Evolutionary conservation across 2,113 vertebrate genomes (phyloP).

Genomic region (Epinephelus fuscoguttatus): DNA sequence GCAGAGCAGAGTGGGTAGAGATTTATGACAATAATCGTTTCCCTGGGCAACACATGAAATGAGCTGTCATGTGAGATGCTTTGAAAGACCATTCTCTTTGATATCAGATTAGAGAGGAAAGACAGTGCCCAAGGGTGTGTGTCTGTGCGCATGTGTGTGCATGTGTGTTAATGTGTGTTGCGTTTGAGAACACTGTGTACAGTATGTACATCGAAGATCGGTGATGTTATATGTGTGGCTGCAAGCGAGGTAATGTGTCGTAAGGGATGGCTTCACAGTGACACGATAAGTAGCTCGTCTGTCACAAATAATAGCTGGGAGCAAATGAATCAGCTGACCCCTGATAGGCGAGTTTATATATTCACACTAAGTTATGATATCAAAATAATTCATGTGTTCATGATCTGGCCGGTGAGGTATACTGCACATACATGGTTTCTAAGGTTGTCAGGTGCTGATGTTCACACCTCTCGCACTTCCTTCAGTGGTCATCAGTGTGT

Average conservation of each 20-base stretch:
- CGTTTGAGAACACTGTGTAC: conserved; percentile 38
- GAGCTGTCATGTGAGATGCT: conserved; percentile 78
- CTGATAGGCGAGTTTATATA: neutral
- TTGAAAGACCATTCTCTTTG: conserved; percentile 80
- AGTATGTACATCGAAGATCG: neutral
- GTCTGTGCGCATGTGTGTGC: conserved; percentile 27
- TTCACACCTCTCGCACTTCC: conserved; percentile 47
- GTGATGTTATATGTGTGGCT: conserved; percentile 47
- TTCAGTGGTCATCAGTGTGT: neutral
- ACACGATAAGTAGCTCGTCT: conserved; percentile 27
- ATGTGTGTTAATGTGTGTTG: conserved; percentile 31
- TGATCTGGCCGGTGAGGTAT: conserved; percentile 12
- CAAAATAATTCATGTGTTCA: neutral
- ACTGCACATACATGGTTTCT: conserved; percentile 6
- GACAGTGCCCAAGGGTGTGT: conserved; percentile 58
- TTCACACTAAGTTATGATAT: neutral
- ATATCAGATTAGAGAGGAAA: conserved; percentile 83
- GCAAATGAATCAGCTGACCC: conserved; percentile 3
- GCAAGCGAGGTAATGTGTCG: conserved; percentile 30
- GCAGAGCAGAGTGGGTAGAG: conserved; percentile 45
- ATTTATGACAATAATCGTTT: conserved; percentile 82
- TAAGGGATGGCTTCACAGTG: conserved; percentile 14
- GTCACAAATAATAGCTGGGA: conserved; percentile 8
- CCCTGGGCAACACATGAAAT: conserved; percentile 81
- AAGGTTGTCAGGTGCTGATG: conserved; percentile 50